A percentile compares a stretch with the other conserved stretches of the same genome.
These are phyloP conservation scores for Lampris megalopsis DNA, from an alignment of 2,113 vertebrate species.

Conservation along the genomic window DNA sequence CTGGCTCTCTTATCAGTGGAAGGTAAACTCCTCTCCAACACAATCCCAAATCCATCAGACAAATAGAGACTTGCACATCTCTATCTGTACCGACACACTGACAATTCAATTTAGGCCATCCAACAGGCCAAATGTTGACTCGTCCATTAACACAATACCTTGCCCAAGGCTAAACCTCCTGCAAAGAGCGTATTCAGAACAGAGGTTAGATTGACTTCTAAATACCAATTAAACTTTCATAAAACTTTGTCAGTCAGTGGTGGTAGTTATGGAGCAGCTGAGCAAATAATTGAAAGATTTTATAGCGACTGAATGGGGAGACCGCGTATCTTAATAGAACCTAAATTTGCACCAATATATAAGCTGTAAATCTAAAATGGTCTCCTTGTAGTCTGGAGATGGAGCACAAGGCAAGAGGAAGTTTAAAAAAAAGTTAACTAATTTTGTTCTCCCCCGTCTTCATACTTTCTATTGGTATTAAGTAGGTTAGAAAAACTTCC, in stretches of 20 bases:
- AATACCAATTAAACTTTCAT: background rate
- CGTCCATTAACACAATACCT: background rate
- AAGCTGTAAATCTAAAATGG: constrained; percentile 6
- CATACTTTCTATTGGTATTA: constrained; percentile 45
- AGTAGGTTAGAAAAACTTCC: constrained; percentile 45
- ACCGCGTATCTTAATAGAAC: background rate
- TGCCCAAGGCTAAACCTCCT: constrained; percentile 10
- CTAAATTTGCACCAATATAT: constrained; percentile 13
- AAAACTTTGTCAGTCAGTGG: background rate
- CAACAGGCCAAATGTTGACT: background rate
- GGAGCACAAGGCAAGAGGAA: constrained; percentile 11
- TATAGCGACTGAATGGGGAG: constrained; percentile 17
- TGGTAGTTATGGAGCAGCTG: constrained; percentile 26
- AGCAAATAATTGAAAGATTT: constrained; percentile 33
- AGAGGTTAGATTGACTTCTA: background rate
- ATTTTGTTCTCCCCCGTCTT: background rate
- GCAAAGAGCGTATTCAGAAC: constrained; percentile 15
- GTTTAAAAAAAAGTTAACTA: background rate
- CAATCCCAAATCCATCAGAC: constrained; percentile 26
- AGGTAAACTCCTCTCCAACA: constrained; percentile 7
- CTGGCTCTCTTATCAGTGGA: constrained; percentile 4
- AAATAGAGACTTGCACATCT: constrained; percentile 16
- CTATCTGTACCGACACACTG: constrained; percentile 32
- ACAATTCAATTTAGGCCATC: background rate
- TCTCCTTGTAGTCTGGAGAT: background rate